These are phyloP conservation scores for Cephus cinctus DNA, from an alignment of 1,140 invertebrate genomes.

Conservation along the genomic window DNA sequence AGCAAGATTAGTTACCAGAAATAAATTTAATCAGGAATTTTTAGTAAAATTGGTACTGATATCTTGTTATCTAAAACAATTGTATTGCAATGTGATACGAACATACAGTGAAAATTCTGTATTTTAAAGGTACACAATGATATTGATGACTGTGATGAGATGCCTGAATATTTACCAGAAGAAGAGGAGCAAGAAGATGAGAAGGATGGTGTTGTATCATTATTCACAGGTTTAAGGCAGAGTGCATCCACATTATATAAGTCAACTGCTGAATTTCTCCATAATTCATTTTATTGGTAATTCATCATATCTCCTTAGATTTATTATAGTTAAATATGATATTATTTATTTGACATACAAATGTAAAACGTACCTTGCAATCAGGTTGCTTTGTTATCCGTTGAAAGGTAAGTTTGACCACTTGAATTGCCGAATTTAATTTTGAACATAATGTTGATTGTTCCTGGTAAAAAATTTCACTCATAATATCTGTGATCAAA, in stretches of 20 bases:
- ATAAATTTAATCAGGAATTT: slow-evolving; percentile 57
- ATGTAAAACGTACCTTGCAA: no score
- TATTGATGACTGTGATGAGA: slow-evolving; percentile 41
- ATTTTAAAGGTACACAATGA: slow-evolving; percentile 39
- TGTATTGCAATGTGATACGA: background rate
- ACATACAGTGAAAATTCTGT: no score
- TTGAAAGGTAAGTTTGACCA: no score
- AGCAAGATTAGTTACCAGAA: slow-evolving; percentile 52
- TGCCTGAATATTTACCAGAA: slow-evolving; percentile 53
- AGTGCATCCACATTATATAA: slow-evolving; percentile 54
- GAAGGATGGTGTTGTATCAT: slow-evolving; percentile 51
- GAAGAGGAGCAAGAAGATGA: slow-evolving; percentile 48
- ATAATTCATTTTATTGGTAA: slow-evolving; percentile 56
- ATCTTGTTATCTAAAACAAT: background rate
- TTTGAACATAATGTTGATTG: no score
- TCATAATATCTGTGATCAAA: no score
- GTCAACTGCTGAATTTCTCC: slow-evolving; percentile 51
- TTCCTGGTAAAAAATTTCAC: no score
- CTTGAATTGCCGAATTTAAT: no score
- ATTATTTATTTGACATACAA: slow-evolving; percentile 1
- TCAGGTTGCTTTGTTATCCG: no score
- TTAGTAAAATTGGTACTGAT: slow-evolving; percentile 44
- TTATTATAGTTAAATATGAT: background rate
- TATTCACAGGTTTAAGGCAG: slow-evolving; percentile 51
- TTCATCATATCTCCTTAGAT: no score